phyloP scores from a whole-genome alignment of 2,797 vertebrate species.

The Toxotes lorentzi region DNA sequence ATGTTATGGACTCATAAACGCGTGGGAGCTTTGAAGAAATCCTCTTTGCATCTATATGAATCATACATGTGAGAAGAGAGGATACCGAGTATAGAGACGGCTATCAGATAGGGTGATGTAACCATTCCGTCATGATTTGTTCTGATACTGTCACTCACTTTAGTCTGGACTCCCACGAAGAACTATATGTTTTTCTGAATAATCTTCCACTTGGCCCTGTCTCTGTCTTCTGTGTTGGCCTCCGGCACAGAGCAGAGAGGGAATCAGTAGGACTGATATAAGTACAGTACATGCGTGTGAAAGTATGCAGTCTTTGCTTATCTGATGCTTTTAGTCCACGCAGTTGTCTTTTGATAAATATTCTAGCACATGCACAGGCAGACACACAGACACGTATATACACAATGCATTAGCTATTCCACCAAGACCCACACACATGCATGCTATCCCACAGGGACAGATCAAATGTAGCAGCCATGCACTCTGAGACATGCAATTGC shows the following conservation, averaged over 20 bases:
- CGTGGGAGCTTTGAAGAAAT: conserved; percentile 76
- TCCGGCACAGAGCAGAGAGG: conserved; percentile 14
- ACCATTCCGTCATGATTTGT: conserved; percentile 68
- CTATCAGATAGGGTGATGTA: conserved; percentile 67
- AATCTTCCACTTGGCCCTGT: conserved; percentile 50
- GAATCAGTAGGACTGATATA: conserved; percentile 35
- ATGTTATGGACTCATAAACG: conserved; percentile 83
- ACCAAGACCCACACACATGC: conserved; percentile 42
- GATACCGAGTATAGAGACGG: conserved; percentile 48
- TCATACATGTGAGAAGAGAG: conserved; percentile 73
- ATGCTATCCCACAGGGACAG: conserved; percentile 61
- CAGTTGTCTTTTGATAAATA: conserved; percentile 72
- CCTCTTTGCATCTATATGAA: conserved; percentile 73
- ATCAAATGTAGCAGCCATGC: conserved; percentile 45
- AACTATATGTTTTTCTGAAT: conserved; percentile 57
- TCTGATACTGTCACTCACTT: conserved; percentile 67
- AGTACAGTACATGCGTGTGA: conserved; percentile 31
- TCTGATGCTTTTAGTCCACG: conserved; percentile 65
- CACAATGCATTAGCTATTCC: conserved; percentile 60
- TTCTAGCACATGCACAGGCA: conserved; percentile 50
- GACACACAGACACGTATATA: conserved; percentile 28
- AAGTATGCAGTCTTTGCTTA: conserved; percentile 38
- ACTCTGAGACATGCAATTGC: conserved; percentile 46
- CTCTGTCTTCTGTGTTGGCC: conserved; percentile 43
- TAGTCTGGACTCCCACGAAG: conserved; percentile 47